phyloP scores from a whole-genome alignment of 2,888 invertebrate genomes.

The Epinotia nisella region DNA sequence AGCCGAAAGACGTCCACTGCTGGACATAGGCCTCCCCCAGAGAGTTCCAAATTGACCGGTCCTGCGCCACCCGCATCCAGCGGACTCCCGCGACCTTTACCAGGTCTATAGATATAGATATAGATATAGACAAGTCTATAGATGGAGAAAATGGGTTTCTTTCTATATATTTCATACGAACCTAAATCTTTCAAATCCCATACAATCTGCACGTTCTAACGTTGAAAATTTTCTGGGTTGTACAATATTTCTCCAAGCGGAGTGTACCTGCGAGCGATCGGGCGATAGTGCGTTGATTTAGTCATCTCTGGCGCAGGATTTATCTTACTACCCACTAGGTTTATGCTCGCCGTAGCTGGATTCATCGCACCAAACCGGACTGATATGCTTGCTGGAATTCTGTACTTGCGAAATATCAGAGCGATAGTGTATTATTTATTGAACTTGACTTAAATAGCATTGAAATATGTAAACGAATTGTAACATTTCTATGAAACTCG shows the following conservation, averaged over 20 bases:
- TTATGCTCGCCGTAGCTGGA: constrained; percentile 58
- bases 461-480: too few species aligned
- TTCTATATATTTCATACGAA: background rate
- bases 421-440: background rate
- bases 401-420: constrained; percentile 21
- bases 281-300: constrained; percentile 78
- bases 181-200: background rate
- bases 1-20: too few species aligned
- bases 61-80: too few species aligned
- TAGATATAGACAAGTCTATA: too few species aligned
- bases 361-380: constrained; percentile 17
- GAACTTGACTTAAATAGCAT: background rate
- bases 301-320: constrained; percentile 70
- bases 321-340: constrained; percentile 67
- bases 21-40: too few species aligned
- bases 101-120: too few species aligned
- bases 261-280: constrained; percentile 65
- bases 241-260: constrained; percentile 12
- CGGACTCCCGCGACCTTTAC: too few species aligned
- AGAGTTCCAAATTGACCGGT: too few species aligned
- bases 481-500: too few species aligned
- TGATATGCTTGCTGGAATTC: constrained; percentile 28
- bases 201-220: constrained; percentile 4
- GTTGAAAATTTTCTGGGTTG: constrained; percentile 1
- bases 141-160: too few species aligned